A percentile compares a stretch with the other conserved stretches of the same genome.
Evolutionary conservation across 1,140 invertebrate genomes (phyloP).

Genomic region (Megalopta genalis): DNA sequence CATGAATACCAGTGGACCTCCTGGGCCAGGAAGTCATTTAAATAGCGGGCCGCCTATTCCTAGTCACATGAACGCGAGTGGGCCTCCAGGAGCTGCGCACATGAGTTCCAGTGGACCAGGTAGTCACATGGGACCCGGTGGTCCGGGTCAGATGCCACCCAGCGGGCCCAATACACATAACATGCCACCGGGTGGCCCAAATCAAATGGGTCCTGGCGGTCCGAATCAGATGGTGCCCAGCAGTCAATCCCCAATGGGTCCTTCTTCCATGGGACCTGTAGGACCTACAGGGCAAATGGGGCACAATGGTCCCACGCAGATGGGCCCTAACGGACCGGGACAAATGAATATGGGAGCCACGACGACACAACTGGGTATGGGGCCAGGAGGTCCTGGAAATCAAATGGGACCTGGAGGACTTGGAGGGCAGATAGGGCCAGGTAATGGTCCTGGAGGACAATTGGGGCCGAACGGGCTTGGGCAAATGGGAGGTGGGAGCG

Average conservation of each 20-base stretch:
- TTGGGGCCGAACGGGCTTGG: constrained; percentile 50
- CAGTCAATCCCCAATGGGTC: constrained; percentile 57
- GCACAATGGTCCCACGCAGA: constrained; percentile 58
- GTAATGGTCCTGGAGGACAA: constrained; percentile 48
- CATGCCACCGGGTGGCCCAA: constrained; percentile 61
- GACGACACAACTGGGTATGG: constrained; percentile 59
- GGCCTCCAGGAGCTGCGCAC: constrained; percentile 61
- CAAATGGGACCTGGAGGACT: constrained; percentile 57
- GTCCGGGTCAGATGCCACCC: constrained; percentile 57
- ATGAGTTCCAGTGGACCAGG: constrained; percentile 57
- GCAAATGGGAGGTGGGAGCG: constrained; percentile 57
- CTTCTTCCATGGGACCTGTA: constrained; percentile 49
- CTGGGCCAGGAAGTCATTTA: constrained; percentile 63
- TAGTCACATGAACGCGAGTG: constrained; percentile 65
- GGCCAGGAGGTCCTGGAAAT: constrained; percentile 46
- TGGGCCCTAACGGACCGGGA: constrained; percentile 58
- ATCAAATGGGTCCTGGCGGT: constrained; percentile 52
- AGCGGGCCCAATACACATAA: constrained; percentile 44
- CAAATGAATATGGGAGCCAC: constrained; percentile 54
- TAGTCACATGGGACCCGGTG: constrained; percentile 59
- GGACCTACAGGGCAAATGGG: constrained; percentile 58
- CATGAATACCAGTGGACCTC: constrained; percentile 58
- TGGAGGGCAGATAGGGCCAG: constrained; percentile 53
- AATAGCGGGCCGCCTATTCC: constrained; percentile 56
- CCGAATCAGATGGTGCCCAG: constrained; percentile 59